Evolutionary conservation across 2,888 invertebrate species (phyloP), one percentile per base, ranked within the genome.

Genomic region (Drosophila meridiana): DNA sequence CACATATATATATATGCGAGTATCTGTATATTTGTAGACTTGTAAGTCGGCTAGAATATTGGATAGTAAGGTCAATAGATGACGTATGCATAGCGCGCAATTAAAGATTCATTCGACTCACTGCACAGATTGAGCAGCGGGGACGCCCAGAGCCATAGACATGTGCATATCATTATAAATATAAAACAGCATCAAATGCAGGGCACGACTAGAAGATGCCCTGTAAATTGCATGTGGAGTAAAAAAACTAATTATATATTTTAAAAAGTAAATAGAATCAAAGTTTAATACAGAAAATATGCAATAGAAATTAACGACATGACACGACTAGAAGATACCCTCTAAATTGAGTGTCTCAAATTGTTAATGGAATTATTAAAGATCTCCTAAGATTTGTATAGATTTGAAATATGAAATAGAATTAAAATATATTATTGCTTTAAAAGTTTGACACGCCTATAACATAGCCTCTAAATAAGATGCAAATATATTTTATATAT

Each of bases 81-180:
- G 70, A 74, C 50, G 76, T 64, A 63, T 30, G 34, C 50, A 34
- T 28, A 61, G 50, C 43, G 32, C 32, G 55, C 77, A 68, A 76
- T 73, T 77, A 69, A 26, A 59, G 69, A 73, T 61, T 77, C 78
- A 52, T 59, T 42, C 56, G 50, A 42, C 56, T 50, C 58, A 57
- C 34, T 67, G 69, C 78, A 76, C 76, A 70, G 80, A 77, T 79
- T 79, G 80, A 76, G 38, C 38, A 28, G 36, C 36, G 53, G 53
- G 53, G 53, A 53, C 53, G 53, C 66, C 36, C 30, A 36, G 42
- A 32, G 32, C 42, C 64, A 38, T n/a, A 48, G 55, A 66, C 75
- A 71, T 74, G 57, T 80, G 67, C 79, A 68, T 80, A 79, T 79
- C 80, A 79, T 80, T 78, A 81, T 67, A 52, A 57, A 43, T 47